Evolutionary conservation across 2,113 vertebrate species (phyloP).

Genomic region (Azemiops feae): DNA sequence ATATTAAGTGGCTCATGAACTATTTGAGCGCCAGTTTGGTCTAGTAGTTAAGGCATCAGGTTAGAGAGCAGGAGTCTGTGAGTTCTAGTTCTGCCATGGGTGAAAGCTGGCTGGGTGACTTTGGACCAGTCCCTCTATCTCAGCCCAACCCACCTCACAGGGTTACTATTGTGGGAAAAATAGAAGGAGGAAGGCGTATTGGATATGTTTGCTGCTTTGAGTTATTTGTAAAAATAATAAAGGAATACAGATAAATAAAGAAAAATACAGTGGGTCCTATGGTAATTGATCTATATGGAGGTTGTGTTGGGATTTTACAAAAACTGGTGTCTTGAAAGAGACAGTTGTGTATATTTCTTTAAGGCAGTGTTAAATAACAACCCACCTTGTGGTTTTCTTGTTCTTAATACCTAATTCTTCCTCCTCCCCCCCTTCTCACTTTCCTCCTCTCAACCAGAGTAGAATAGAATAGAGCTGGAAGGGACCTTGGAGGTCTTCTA

Average conservation of each 20-base stretch:
- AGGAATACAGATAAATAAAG: background rate
- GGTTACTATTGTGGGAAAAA: background rate
- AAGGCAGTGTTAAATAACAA: background rate
- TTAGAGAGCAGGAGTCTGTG: background rate
- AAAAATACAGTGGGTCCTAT: constrained; percentile 3
- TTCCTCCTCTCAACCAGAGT: background rate
- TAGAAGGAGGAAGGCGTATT: background rate
- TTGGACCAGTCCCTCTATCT: background rate
- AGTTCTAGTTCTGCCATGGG: background rate
- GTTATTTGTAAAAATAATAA: background rate
- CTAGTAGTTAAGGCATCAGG: background rate
- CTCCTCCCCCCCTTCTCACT: background rate
- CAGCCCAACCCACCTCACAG: background rate
- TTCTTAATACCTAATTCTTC: background rate
- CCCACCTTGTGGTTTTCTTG: background rate
- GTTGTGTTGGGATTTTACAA: background rate
- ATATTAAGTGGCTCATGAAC: constrained; percentile 17
- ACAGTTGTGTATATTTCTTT: background rate
- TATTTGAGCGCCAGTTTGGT: background rate
- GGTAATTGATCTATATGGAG: constrained; percentile 34
- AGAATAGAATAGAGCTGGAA: too few relatives aligned
- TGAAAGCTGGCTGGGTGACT: background rate
- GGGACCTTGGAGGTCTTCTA: too few relatives aligned
- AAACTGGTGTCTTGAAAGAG: background rate
- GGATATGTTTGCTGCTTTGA: background rate